Conservation (phyloP, 2,888 invertebrate genomes). For the Drosophila cognata region DNA sequence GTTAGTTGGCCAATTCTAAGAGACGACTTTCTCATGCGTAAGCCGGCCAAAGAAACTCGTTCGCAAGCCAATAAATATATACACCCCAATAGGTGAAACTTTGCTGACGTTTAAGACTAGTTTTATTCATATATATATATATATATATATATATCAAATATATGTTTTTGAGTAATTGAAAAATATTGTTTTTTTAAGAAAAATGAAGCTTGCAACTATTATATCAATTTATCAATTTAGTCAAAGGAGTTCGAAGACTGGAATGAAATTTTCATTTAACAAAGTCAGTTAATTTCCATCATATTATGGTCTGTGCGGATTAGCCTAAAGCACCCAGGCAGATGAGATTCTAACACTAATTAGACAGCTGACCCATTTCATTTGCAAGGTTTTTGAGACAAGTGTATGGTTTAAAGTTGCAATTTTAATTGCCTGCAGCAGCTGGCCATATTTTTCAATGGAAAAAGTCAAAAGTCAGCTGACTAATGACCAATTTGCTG, state of each 20-base stretch:
- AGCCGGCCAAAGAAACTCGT: slow-evolving; percentile 67
- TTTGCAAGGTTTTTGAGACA: neutral
- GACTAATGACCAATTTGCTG: slow-evolving; percentile 18
- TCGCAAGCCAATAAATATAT: slow-evolving; percentile 32
- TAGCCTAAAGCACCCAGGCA: neutral
- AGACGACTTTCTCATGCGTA: slow-evolving; percentile 67
- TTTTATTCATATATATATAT: neutral
- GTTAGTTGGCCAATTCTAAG: slow-evolving; percentile 74
- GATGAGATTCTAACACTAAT: neutral
- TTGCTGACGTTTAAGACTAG: neutral
- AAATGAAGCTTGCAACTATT: too few relatives aligned
- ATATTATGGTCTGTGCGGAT: neutral
- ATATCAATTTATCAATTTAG: neutral
- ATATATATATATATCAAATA: neutral
- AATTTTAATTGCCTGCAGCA: neutral
- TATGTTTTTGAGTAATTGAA: neutral
- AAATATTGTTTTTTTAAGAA: neutral
- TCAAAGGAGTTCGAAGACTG: neutral
- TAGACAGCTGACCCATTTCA: neutral
- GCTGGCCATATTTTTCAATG: slow-evolving; percentile 6
- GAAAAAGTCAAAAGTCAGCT: slow-evolving; percentile 46
- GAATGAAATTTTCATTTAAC: neutral
- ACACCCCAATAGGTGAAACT: slow-evolving; percentile 43
- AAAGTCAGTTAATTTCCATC: neutral
- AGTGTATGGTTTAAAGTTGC: neutral